Conservation (phyloP, 2,113 vertebrate species). For the Festucalex cinctus region DNA sequence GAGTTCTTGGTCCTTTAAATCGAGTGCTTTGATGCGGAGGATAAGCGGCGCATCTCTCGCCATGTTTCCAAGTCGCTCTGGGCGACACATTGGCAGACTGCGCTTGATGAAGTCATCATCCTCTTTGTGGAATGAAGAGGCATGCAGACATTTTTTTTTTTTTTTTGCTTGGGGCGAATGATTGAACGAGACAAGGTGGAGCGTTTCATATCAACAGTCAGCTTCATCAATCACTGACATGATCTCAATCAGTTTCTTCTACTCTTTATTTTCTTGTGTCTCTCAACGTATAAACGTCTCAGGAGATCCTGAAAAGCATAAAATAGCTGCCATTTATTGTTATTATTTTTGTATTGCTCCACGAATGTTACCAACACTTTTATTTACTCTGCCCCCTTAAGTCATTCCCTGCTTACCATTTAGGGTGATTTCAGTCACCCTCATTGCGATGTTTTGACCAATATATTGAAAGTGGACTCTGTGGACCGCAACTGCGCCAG, state of each 20-base stretch:
- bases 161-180: slow-evolving; percentile 51
- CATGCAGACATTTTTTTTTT: slow-evolving; percentile 11
- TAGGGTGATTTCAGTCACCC: slow-evolving; percentile 42
- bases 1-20: slow-evolving; percentile 54
- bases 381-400: background rate
- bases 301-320: background rate
- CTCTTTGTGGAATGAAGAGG: slow-evolving; percentile 29
- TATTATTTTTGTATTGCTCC: background rate
- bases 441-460: slow-evolving; percentile 22
- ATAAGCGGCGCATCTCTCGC: slow-evolving; percentile 40
- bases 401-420: slow-evolving; percentile 1
- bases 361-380: no score
- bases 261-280: background rate
- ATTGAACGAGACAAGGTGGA: slow-evolving; percentile 55
- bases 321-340: no score
- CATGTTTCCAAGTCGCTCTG: slow-evolving; percentile 33
- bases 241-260: slow-evolving; percentile 15
- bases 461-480: slow-evolving; percentile 49
- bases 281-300: background rate
- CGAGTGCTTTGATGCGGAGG: slow-evolving; percentile 47
- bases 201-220: slow-evolving; percentile 57
- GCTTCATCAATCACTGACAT: slow-evolving; percentile 63
- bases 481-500: slow-evolving; percentile 15
- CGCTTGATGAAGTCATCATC: slow-evolving; percentile 62
- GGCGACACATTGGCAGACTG: slow-evolving; percentile 12